Conservation (phyloP, 1,140 invertebrate species). For the Papilio xuthus region DNA sequence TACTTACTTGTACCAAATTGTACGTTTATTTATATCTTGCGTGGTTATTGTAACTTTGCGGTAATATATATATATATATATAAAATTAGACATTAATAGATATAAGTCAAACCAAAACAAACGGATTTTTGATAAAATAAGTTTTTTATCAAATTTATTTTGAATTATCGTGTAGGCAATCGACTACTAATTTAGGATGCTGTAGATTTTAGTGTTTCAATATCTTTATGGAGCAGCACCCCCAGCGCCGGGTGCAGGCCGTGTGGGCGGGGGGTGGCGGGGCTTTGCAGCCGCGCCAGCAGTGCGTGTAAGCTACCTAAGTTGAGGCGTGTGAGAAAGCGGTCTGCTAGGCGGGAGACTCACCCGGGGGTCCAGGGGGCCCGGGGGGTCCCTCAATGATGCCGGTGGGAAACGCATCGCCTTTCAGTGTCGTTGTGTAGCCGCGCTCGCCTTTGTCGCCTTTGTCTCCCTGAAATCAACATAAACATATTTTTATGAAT, state of each 20-base stretch:
- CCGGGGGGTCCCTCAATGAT: constrained; percentile 97
- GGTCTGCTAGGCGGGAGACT: neutral
- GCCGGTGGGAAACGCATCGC: constrained; percentile 94
- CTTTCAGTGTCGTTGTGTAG: constrained; percentile 93
- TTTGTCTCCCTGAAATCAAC: constrained; percentile 90
- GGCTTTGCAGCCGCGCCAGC: neutral
- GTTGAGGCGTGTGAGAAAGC: constrained; percentile 21
- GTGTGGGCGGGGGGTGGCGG: too few relatives aligned
- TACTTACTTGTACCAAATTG: neutral
- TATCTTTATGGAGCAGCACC: too few relatives aligned
- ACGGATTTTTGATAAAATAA: neutral
- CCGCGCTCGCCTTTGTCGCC: constrained; percentile 95
- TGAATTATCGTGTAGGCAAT: neutral
- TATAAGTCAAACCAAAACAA: neutral
- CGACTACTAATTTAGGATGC: neutral
- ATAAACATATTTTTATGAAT: neutral
- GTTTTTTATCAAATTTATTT: neutral
- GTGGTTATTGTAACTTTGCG: neutral
- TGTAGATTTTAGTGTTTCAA: too few relatives aligned
- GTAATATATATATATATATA: neutral
- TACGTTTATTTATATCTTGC: neutral
- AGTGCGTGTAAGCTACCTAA: constrained; percentile 30
- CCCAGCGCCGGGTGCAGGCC: too few relatives aligned
- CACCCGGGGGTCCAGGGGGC: constrained; percentile 94
- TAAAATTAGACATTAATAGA: too few relatives aligned